phyloP scores from a whole-genome alignment of 2,113 vertebrate species.

The Murina feae region DNA sequence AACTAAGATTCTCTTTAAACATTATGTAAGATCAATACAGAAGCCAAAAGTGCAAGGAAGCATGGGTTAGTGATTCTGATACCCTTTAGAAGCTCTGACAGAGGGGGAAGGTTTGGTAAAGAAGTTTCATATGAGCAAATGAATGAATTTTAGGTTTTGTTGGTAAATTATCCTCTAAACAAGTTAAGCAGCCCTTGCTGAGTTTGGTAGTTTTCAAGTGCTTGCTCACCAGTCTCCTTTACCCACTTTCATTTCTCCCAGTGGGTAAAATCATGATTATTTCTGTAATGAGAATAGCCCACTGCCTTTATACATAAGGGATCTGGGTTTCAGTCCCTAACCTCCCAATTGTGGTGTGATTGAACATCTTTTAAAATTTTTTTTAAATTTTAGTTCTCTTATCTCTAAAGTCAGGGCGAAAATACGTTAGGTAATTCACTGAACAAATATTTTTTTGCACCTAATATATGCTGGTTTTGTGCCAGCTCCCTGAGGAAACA shows the following conservation, averaged over 20 bases:
- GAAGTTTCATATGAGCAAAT: neutral
- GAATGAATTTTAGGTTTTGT: neutral
- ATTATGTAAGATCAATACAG: neutral
- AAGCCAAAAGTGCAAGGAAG: neutral
- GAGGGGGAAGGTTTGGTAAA: neutral
- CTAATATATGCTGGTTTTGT: neutral
- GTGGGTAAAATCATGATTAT: neutral
- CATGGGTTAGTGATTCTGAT: neutral
- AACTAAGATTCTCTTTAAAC: neutral
- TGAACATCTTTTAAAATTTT: conserved; percentile 5
- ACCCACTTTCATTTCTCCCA: neutral
- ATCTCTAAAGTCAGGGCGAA: conserved; percentile 27
- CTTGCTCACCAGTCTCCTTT: neutral
- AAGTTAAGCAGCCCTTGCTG: neutral
- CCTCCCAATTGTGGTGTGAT: neutral
- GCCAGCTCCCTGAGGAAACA: neutral
- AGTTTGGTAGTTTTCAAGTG: neutral
- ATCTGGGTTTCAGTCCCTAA: neutral
- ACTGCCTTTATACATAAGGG: neutral
- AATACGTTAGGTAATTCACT: neutral
- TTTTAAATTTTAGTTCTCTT: conserved; percentile 12
- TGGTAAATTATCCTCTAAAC: neutral
- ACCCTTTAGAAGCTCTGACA: neutral
- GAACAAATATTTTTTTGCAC: neutral
- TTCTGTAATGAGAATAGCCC: neutral